Percentiles rank a stretch among this genome's conserved stretches.
phyloP scores from a whole-genome alignment of 2,888 invertebrate genomes.

The Tubulanus polymorphus region DNA sequence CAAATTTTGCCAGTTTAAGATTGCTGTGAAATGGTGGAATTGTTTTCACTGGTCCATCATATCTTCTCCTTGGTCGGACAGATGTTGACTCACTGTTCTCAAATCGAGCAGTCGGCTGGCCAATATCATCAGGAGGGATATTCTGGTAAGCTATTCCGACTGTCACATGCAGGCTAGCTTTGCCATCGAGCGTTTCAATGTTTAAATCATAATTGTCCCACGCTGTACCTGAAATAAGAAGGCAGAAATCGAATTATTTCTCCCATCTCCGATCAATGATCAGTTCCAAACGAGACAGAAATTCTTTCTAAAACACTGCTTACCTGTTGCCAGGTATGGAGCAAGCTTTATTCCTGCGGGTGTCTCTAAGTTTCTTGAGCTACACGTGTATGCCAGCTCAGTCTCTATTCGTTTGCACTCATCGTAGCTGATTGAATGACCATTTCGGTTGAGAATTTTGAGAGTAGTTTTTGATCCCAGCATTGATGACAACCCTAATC shows the following conservation, averaged over 20 bases:
- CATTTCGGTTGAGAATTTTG: slow-evolving; percentile 7
- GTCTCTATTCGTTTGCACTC: slow-evolving; percentile 2
- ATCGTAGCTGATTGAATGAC: slow-evolving; percentile 2
- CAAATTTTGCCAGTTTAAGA: background rate
- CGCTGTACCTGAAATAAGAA: no score
- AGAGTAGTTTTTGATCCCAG: slow-evolving; percentile 8
- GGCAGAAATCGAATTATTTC: no score
- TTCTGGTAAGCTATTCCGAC: slow-evolving; percentile 10
- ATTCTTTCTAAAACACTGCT: no score
- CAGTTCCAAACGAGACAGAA: no score
- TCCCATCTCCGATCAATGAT: no score
- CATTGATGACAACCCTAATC: slow-evolving; percentile 5
- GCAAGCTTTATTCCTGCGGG: slow-evolving; percentile 9
- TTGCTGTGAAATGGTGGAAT: background rate
- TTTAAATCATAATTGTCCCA: slow-evolving; percentile 17
- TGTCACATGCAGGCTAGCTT: slow-evolving; percentile 9
- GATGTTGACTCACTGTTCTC: no score
- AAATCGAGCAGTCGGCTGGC: no score
- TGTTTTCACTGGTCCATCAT: background rate
- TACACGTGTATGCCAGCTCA: slow-evolving; percentile 6
- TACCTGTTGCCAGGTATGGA: slow-evolving; percentile 4
- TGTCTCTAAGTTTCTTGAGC: slow-evolving; percentile 1
- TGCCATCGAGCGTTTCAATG: slow-evolving; percentile 11
- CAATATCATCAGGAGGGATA: no score
- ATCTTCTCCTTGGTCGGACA: slow-evolving; percentile 4